Base-by-base conservation (phyloP, 2,797 vertebrate genomes). In the Sebastiscus albofasciatus region DNA sequence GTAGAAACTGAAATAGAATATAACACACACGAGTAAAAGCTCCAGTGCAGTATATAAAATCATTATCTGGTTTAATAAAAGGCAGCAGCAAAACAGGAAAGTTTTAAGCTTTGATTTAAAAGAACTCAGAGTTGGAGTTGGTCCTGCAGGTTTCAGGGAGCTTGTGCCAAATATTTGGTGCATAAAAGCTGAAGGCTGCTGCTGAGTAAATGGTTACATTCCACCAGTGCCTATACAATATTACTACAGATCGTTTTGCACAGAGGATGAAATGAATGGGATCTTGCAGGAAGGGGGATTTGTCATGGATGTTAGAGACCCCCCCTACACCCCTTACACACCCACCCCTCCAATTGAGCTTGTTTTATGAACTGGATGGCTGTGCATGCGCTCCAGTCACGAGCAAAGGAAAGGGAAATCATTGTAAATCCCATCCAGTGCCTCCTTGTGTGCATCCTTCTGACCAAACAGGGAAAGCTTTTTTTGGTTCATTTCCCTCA, bases 351-450 rank as follows among this genome's bases (percentile, higher is more conserved):
- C n/a, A 73, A 4, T 75, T 85, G 60, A 89, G 90, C 80, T 87
- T 91, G 85, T 92, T 92, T 91, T 91, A 91, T 92, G 89, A 89
- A 92, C 54, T 86, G 85, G 87, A 78, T 83, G 91, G 87, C 80
- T 75, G 89, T 89, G 84, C 82, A 75, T 83, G 82, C 72, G 91
- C 86, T 82, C 87, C 92, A 82, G 93, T 94, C 93, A 94, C 94
- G 92, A 93, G 92, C 88, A 83, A 84, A 94, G 96, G 95, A 96
- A 97, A 93, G 81, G 96, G 96, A 96, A 96, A 96, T 94, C 93
- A 88, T 94, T 96, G 94, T 95, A 93, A 95, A 95, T 94, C 93
- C 92, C 94, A 94, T 94, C 95, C 94, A 94, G 89, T 91, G 91
- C 93, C 89, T 89, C 42, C 42, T 46, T 46, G 42, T 83, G 87